A percentile compares a stretch with the other conserved stretches of the same genome.
Evolutionary conservation across 2,888 invertebrate species (phyloP).

Genomic region (Diarsia mendica): DNA sequence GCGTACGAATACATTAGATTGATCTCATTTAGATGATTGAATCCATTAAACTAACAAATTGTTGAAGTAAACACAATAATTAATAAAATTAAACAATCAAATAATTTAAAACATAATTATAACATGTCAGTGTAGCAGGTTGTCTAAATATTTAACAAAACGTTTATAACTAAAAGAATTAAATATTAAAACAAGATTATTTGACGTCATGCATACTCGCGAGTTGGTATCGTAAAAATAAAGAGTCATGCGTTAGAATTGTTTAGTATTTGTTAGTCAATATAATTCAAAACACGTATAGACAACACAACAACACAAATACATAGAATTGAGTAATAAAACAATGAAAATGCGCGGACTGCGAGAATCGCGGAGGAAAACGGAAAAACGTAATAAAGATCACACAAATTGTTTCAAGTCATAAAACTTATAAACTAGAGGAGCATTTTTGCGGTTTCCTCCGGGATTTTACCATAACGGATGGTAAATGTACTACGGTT

Average conservation of each 20-base stretch:
- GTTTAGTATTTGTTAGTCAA: conserved; percentile 89
- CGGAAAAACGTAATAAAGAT: conserved; percentile 80
- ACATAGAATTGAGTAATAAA: conserved; percentile 66
- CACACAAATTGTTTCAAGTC: conserved; percentile 76
- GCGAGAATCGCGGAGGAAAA: conserved; percentile 80
- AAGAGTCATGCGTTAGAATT: conserved; percentile 88
- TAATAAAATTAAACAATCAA: conserved; percentile 73
- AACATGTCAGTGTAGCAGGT: conserved; percentile 82
- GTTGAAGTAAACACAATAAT: conserved; percentile 86
- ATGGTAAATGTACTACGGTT: conserved; percentile 68
- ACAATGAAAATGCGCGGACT: conserved; percentile 74
- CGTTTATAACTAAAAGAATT: conserved; percentile 69
- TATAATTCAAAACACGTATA: conserved; percentile 82
- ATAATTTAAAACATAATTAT: conserved; percentile 75
- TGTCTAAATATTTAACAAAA: conserved; percentile 77
- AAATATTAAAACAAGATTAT: conserved; percentile 69
- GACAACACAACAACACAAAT: conserved; percentile 69
- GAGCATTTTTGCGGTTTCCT: conserved; percentile 83
- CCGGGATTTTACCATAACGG: conserved; percentile 75
- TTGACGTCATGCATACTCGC: conserved; percentile 88
- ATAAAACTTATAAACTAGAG: conserved; percentile 78
- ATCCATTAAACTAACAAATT: conserved; percentile 73
- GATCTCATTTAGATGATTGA: conserved; percentile 74
- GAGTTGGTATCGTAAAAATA: conserved; percentile 84
- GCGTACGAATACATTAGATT: conserved; percentile 79